Conservation (phyloP, 2,113 vertebrate species). For the Microcebus jonahi region DNA sequence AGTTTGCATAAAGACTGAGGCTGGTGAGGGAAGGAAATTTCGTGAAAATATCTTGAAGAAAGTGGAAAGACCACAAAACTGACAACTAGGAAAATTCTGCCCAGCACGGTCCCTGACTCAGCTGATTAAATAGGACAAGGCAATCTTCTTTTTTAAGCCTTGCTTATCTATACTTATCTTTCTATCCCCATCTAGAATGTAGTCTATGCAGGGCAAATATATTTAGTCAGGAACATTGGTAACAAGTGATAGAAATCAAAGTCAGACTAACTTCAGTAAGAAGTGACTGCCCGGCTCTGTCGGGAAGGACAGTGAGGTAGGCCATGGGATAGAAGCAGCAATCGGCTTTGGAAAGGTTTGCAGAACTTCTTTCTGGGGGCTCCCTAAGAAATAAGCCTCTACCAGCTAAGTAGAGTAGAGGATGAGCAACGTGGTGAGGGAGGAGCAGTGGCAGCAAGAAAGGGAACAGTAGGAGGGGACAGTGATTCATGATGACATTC, state of each 20-base stretch:
- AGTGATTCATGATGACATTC: background rate
- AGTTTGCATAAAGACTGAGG: conserved; percentile 20
- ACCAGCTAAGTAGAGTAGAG: background rate
- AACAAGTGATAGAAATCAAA: conserved; percentile 58
- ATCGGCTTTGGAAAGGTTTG: background rate
- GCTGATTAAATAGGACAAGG: conserved; percentile 49
- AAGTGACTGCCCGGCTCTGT: background rate
- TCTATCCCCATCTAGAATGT: conserved; percentile 8
- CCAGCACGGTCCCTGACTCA: conserved; percentile 42
- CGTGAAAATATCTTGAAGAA: background rate
- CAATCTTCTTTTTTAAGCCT: conserved; percentile 50
- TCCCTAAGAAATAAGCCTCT: background rate
- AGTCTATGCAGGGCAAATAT: conserved; percentile 12
- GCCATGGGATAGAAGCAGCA: background rate
- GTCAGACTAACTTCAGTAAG: background rate
- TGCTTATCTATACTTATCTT: conserved; percentile 57
- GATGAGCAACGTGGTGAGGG: background rate
- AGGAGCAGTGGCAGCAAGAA: background rate
- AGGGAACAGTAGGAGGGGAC: background rate
- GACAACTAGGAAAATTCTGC: conserved; percentile 45
- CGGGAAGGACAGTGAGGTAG: background rate
- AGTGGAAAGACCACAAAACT: conserved; percentile 44
- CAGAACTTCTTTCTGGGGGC: background rate
- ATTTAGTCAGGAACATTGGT: conserved; percentile 45
- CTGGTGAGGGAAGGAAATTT: conserved; percentile 8